A percentile compares a stretch with the other conserved stretches of the same genome.
These are phyloP conservation scores for Papilio dardanus DNA, from an alignment of 1,140 invertebrate species.

Conservation along the genomic window DNA sequence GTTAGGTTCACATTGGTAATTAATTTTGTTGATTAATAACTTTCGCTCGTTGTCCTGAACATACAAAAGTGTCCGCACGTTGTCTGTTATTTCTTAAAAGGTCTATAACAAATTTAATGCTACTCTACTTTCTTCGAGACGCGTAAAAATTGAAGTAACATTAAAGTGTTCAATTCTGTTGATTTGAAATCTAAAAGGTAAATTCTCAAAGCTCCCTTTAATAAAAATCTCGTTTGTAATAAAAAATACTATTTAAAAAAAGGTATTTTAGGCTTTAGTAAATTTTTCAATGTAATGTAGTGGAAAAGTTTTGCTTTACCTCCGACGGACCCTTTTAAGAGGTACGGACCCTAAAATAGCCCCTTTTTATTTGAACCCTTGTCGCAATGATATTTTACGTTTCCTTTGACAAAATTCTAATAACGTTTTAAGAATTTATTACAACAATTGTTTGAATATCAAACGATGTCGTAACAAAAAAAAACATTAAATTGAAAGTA, in stretches of 20 bases:
- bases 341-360: not conserved
- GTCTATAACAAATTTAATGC: too few species aligned
- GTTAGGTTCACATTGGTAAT: not conserved
- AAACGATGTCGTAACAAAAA: not conserved
- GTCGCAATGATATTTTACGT: not conserved
- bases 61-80: not conserved
- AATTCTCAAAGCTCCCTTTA: not conserved
- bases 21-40: conserved; percentile 7
- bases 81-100: not conserved
- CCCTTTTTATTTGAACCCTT: conserved; percentile 3
- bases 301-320: not conserved
- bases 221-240: not conserved
- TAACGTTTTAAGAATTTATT: not conserved
- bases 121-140: not conserved
- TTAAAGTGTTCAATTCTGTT: not conserved
- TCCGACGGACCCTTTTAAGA: not conserved
- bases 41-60: not conserved
- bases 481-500: too few species aligned
- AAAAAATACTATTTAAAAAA: not conserved
- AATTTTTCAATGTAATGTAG: conserved; percentile 14
- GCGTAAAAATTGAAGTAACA: not conserved
- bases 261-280: not conserved
- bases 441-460: not conserved
- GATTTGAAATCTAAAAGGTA: not conserved
- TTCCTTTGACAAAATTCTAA: not conserved